Base-by-base conservation (phyloP, 2,113 vertebrate genomes). In the Hypomesus transpacificus region DNA sequence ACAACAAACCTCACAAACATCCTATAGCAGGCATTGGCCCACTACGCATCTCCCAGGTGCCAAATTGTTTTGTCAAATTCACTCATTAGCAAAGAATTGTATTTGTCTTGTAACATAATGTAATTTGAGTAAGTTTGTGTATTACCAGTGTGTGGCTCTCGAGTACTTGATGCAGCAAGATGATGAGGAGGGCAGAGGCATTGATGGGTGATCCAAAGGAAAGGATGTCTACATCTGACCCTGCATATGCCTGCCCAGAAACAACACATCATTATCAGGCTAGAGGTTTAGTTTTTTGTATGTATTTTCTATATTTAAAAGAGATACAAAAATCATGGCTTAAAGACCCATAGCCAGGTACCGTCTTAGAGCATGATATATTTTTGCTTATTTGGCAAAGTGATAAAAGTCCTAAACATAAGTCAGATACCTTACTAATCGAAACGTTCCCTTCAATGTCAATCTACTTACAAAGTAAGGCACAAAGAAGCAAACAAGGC, bases 101-200 rank as follows among this genome's bases (percentile, higher is more conserved):
- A 24, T 51, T 50, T 66, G n/a, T 66, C 14, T 65, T 18, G 31
- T 34, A 34, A 34, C 8, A 65, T 16, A 14, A 63, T 24, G 22
- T 51, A 46, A 46, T 46, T 46, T 46, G 9, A 6, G 11, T 20
- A 3, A 20, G 51, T 34, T 34, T 34, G 31, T 18, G 22, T 17
- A 95, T 95, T 77, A 99, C 97, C 95, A 97, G 78, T 46, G 93
- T 95, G 82, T 92, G 94, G 81, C 95, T 96, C 86, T 97, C 95
- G 16, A 98, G 92, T 54, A 98, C 87, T 72, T 97, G 94, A 66
- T 98, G 96, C 72, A 98, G 85, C 51, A 98, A 86, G 79, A 98
- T 92, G 81, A 95, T 89, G 82, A 96, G 85, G 5, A 99, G 91
- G 0, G 95, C 94, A 0, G 94, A 91, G 31, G 94, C 91, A 53